These are phyloP conservation scores for Crenuchus spilurus DNA, from an alignment of 2,797 vertebrate genomes.

Conservation along the genomic window DNA sequence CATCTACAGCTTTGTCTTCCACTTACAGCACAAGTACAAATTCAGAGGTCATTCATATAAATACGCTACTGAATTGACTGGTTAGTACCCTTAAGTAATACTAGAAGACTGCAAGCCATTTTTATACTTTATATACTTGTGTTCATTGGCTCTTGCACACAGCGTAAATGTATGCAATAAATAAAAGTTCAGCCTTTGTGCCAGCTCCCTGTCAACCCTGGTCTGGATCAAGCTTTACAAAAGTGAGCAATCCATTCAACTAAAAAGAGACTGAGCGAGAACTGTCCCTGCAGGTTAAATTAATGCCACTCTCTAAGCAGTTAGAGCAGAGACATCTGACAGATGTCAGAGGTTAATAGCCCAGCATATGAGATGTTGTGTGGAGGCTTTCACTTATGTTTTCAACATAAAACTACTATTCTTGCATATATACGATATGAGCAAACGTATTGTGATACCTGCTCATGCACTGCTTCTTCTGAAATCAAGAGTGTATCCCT, in stretches of 20 bases:
- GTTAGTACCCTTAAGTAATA: not conserved
- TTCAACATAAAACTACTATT: constrained; percentile 66
- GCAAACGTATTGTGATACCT: too few species aligned
- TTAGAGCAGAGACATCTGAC: constrained; percentile 70
- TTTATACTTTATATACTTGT: not conserved
- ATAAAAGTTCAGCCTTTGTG: not conserved
- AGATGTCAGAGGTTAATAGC: constrained; percentile 74
- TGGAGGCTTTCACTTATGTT: constrained; percentile 72
- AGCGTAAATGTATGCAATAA: not conserved
- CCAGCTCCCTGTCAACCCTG: not conserved
- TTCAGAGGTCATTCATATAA: not conserved
- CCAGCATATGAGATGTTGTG: constrained; percentile 69
- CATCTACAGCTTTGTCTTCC: not conserved
- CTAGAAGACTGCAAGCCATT: not conserved
- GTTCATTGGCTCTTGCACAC: not conserved
- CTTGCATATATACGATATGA: too few species aligned
- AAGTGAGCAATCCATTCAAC: constrained; percentile 2
- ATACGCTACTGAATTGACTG: not conserved
- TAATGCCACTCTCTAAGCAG: constrained; percentile 66
- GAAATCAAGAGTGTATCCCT: too few species aligned
- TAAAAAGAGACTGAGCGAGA: constrained; percentile 31
- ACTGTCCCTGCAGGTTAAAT: constrained; percentile 67
- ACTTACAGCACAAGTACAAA: not conserved
- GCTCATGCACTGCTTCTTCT: too few species aligned
- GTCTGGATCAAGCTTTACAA: not conserved